These are phyloP conservation scores for Paguma larvata DNA, from an alignment of 2,797 vertebrate species.

Conservation along the genomic window DNA sequence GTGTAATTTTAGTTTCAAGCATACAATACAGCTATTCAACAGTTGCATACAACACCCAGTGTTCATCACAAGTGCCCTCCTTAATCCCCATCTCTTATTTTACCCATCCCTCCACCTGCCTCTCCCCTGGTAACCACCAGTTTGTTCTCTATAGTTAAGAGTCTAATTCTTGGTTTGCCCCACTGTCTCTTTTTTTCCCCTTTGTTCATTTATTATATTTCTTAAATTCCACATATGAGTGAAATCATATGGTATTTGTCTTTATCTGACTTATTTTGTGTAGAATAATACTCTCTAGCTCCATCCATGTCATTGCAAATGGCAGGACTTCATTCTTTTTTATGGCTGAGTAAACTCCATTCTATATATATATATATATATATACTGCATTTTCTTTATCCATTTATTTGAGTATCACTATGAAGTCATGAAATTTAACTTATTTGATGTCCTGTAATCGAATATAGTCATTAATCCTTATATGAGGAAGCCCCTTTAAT, in stretches of 20 bases:
- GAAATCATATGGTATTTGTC: neutral
- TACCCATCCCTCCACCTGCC: neutral
- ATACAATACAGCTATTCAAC: neutral
- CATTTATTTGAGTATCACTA: neutral
- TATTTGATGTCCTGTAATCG: neutral
- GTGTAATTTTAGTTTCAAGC: neutral
- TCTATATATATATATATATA: neutral
- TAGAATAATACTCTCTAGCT: no score
- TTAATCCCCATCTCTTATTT: neutral
- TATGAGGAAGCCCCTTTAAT: neutral
- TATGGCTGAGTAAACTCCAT: neutral
- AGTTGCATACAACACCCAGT: neutral
- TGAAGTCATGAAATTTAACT: neutral
- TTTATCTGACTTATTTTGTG: neutral
- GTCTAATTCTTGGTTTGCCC: neutral
- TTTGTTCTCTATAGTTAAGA: neutral
- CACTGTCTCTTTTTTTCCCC: neutral
- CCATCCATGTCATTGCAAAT: neutral
- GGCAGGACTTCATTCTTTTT: neutral
- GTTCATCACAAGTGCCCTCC: neutral
- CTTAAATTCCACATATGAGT: neutral
- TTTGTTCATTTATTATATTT: neutral
- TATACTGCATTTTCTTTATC: neutral
- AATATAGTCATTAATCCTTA: neutral
- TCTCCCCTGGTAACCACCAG: neutral